Base-by-base conservation (phyloP, 2,113 vertebrate genomes). In the Chaenocephalus aceratus region DNA sequence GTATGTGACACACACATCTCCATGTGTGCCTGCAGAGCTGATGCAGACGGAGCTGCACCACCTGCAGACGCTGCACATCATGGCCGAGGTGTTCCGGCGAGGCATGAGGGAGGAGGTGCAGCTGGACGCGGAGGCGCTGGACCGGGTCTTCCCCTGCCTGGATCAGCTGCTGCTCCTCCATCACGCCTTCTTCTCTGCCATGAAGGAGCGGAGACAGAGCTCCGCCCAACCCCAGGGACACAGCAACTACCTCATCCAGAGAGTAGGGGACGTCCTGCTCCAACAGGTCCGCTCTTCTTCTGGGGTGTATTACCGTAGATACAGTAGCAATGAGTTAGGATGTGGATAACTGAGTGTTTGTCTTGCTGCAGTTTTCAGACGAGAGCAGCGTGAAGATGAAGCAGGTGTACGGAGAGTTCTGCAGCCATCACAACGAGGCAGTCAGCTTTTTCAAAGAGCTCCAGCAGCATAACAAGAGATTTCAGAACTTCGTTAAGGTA, bases 11-110 rank as follows among this genome's bases (percentile, higher is more conserved):
- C 63, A 68, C 36, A 2, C 21, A 21, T 21, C 21, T 45, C 1
- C 70, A 15, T 63, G 30, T 79, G 18, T 36, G 53, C 23, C 48
- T 88, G 15, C 95, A 99, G 98, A 99, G 90, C 94, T 99, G 80
- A 98, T 99, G 97, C 98, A 97, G 90, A 99, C 98, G 0, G 98
- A 99, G 94, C 91, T 97, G 30, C 98, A 99, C 91, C 98, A 99
- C 89, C 95, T 99, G 45, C 97, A 97, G 90, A 99, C 97, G 0
- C 91, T 99, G 26, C 93, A 95, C 91, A 96, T 98, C 93, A 99
- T 99, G 98, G 96, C 97, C 0, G 96, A 98, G 95, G 94, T 99
- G 86, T 99, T 99, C 93, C 94, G 97, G 80, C 96, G 96, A 58
- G 98, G 98, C 8, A 97, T 99, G 96, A 96, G 94, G 58, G 96